Percentiles rank a stretch among this genome's conserved stretches.
These are phyloP conservation scores for Dasypolia templi DNA, from an alignment of 2,888 invertebrate genomes.

Conservation along the genomic window DNA sequence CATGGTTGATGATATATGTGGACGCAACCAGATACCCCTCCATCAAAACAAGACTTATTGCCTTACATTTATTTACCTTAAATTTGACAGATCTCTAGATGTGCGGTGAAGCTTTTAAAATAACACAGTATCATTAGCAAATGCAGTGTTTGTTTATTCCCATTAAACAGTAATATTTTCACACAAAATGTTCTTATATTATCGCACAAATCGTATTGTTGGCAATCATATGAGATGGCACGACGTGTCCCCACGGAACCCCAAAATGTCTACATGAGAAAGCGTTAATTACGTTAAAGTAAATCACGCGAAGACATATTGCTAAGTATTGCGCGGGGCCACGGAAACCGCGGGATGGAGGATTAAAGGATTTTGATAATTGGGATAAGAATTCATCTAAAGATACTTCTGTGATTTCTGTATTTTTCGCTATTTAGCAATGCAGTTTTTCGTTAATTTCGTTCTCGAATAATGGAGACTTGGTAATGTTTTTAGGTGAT, in stretches of 20 bases:
- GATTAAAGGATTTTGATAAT: background rate
- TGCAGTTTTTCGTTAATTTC: background rate
- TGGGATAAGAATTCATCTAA: background rate
- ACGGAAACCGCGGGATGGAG: constrained; percentile 46
- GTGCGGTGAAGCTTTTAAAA: background rate
- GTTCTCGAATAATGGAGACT: background rate
- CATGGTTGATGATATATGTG: background rate
- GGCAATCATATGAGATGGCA: constrained; percentile 62
- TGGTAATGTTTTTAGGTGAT: background rate
- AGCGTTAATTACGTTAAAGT: constrained; percentile 85
- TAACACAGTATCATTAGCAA: background rate
- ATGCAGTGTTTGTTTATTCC: constrained; percentile 7
- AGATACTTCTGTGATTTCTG: background rate
- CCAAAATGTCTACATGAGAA: constrained; percentile 80
- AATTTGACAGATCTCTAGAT: background rate
- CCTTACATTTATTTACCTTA: background rate
- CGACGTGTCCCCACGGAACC: constrained; percentile 72
- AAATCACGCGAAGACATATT: constrained; percentile 86
- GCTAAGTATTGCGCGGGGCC: constrained; percentile 78
- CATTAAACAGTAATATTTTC: constrained; percentile 25
- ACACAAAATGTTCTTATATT: constrained; percentile 36
- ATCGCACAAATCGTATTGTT: constrained; percentile 64
- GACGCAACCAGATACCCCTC: background rate
- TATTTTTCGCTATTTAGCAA: background rate
- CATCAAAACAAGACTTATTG: background rate